phyloP scores from a whole-genome alignment of 2,113 vertebrate genomes.

The Ahaetulla prasina region DNA sequence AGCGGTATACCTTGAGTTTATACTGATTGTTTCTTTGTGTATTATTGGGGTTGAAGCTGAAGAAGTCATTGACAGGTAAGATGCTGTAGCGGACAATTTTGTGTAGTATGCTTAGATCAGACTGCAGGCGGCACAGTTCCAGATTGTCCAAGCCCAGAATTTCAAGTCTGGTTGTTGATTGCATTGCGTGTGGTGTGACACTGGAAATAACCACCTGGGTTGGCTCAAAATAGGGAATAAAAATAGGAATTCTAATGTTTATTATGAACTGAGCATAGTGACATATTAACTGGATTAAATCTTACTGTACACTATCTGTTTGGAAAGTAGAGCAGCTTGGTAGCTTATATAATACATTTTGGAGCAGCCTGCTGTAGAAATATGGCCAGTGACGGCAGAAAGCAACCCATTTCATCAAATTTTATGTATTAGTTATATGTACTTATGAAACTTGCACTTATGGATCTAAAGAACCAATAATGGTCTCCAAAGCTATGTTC shows the following conservation, averaged over 20 bases:
- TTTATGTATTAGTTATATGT: neutral
- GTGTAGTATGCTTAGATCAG: no score
- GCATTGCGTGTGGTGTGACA: neutral
- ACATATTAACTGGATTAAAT: conserved; percentile 17
- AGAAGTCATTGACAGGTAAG: no score
- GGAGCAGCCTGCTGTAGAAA: neutral
- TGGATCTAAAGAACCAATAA: neutral
- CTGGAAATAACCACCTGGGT: neutral
- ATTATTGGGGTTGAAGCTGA: no score
- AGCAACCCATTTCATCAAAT: neutral
- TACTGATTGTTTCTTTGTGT: no score
- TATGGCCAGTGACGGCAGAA: neutral
- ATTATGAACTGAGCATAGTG: neutral
- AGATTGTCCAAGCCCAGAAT: no score
- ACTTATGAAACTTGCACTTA: neutral
- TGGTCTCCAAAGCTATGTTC: neutral
- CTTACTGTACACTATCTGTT: neutral
- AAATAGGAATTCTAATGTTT: conserved; percentile 7
- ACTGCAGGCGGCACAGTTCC: no score
- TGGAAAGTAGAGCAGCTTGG: neutral
- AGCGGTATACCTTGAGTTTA: no score
- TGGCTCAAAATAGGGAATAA: neutral
- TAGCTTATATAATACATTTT: neutral
- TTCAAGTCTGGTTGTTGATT: no score
- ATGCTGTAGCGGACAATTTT: no score